These are phyloP conservation scores for Bettongia penicillata DNA, from an alignment of 2,113 vertebrate genomes.

Conservation along the genomic window DNA sequence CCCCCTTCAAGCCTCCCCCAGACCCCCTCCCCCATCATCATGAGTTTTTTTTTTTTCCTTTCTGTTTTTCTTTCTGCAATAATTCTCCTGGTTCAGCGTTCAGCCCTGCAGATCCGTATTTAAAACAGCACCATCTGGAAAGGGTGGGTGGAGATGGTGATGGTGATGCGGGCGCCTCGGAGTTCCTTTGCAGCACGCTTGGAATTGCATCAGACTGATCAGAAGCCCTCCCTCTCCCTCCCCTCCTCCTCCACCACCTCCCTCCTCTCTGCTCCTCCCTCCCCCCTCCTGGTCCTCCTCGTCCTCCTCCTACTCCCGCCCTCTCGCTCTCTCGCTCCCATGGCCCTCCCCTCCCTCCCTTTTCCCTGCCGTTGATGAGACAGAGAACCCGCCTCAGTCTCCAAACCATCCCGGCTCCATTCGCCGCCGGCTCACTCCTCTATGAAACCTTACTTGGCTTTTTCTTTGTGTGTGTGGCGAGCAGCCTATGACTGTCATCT, in stretches of 20 bases:
- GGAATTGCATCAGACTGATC: constrained; percentile 87
- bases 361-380: constrained; percentile 64
- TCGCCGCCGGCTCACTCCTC: constrained; percentile 66
- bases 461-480: constrained; percentile 75
- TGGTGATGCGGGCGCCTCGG: constrained; percentile 82
- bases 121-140: constrained; percentile 86
- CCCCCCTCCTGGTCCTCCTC: constrained; percentile 25
- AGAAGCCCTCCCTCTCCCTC: constrained; percentile 82
- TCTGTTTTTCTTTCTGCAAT: constrained; percentile 73
- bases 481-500: constrained; percentile 73
- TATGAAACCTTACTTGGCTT: constrained; percentile 68
- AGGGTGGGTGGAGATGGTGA: constrained; percentile 83
- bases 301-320: constrained; percentile 67
- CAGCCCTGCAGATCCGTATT: constrained; percentile 86
- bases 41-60: not conserved
- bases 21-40: not conserved
- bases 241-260: constrained; percentile 66
- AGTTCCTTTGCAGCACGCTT: constrained; percentile 87
- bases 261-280: constrained; percentile 65
- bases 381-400: constrained; percentile 76
- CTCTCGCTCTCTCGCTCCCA: not conserved
- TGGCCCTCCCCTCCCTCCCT: not conserved
- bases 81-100: constrained; percentile 79
- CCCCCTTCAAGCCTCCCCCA: constrained; percentile 23
- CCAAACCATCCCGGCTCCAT: constrained; percentile 77